These are phyloP conservation scores for Meandrusa payeni DNA, from an alignment of 2,888 invertebrate species.

Conservation along the genomic window DNA sequence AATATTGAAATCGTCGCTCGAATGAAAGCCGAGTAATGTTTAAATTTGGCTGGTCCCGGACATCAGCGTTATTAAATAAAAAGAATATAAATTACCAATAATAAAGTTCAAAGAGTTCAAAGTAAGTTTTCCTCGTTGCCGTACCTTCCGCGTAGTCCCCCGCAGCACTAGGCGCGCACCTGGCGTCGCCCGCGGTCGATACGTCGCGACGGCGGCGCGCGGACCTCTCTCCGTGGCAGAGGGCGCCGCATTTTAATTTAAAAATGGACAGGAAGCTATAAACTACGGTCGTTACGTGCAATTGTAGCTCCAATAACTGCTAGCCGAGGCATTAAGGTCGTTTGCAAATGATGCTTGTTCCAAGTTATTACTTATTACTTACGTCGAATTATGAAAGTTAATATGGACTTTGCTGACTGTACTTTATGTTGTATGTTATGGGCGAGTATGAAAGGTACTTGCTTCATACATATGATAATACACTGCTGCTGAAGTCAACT, in stretches of 20 bases:
- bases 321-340: not conserved
- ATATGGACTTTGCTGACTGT: too few species aligned
- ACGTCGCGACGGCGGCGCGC: constrained; percentile 16
- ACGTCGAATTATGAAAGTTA: too few species aligned
- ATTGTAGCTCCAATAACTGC: constrained; percentile 1
- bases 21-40: too few species aligned
- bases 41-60: too few species aligned
- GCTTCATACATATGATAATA: too few species aligned
- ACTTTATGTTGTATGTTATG: too few species aligned
- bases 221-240: not conserved
- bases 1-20: too few species aligned
- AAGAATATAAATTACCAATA: not conserved
- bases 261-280: constrained; percentile 16
- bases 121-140: constrained; percentile 1
- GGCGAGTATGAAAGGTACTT: too few species aligned
- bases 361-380: constrained; percentile 10
- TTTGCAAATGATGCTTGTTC: not conserved
- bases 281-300: not conserved
- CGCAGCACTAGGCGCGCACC: constrained; percentile 5
- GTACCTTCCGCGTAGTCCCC: constrained; percentile 1
- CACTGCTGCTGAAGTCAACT: too few species aligned
- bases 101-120: not conserved
- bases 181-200: constrained; percentile 22
- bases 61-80: too few species aligned
- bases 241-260: constrained; percentile 9